Conservation (phyloP, 2,113 vertebrate genomes). For the Gobiocypris rarus region DNA sequence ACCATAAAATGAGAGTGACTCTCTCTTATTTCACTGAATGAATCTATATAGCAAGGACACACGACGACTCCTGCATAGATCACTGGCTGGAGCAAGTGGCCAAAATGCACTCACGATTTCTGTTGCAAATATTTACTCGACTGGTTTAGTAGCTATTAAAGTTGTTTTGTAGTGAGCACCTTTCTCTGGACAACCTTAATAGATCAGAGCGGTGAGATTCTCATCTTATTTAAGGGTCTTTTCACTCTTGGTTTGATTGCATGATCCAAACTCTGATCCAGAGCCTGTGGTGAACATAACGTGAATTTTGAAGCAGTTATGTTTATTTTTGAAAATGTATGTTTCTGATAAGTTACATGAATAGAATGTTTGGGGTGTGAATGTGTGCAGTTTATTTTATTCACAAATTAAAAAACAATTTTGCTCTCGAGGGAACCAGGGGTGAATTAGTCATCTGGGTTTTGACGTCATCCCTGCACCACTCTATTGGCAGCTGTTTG, state of each 20-base stretch:
- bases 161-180: background rate
- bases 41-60: background rate
- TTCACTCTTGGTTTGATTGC: background rate
- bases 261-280: background rate
- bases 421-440: too few species aligned
- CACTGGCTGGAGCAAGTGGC: background rate
- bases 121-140: background rate
- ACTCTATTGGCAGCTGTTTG: background rate
- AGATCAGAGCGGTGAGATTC: background rate
- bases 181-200: background rate
- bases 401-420: too few species aligned
- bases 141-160: constrained; percentile 6
- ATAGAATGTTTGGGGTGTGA: too few species aligned
- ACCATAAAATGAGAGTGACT: constrained; percentile 39
- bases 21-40: constrained; percentile 32
- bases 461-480: too few species aligned
- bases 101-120: background rate
- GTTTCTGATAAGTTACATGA: too few species aligned
- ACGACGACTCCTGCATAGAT: background rate
- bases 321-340: too few species aligned
- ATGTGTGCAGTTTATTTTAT: too few species aligned
- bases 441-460: too few species aligned
- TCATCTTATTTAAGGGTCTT: background rate
- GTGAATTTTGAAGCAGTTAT: too few species aligned
- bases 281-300: too few species aligned